Evolutionary conservation across 2,113 vertebrate species (phyloP).

Genomic region (Dolichotis patagonum): DNA sequence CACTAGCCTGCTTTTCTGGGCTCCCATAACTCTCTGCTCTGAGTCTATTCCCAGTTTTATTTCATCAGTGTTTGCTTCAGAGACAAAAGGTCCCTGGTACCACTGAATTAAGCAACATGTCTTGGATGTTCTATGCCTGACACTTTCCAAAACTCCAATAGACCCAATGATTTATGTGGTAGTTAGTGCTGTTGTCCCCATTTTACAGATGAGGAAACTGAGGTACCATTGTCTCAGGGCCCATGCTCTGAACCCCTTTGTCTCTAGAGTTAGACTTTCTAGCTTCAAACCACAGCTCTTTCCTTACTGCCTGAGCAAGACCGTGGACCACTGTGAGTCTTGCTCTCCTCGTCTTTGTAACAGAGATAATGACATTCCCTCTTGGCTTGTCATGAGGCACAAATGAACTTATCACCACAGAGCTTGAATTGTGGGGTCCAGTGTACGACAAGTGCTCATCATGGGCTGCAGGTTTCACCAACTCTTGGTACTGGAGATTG

Average conservation of each 20-base stretch:
- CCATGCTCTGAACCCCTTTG: neutral
- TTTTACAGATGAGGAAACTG: neutral
- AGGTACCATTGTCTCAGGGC: fast-evolving
- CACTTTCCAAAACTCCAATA: neutral
- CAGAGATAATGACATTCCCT: neutral
- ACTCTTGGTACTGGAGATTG: neutral
- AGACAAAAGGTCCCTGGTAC: neutral
- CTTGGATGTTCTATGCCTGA: neutral
- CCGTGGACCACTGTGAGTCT: neutral
- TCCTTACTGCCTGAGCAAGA: neutral
- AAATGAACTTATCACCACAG: neutral
- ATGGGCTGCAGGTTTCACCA: too few relatives aligned
- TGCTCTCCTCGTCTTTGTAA: neutral
- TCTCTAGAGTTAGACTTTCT: neutral
- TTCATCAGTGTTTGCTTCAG: neutral
- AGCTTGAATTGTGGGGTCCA: fast-evolving
- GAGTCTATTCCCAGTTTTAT: neutral
- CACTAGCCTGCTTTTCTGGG: neutral
- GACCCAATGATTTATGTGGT: neutral
- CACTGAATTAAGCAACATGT: too few relatives aligned
- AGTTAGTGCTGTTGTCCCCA: neutral
- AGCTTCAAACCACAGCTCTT: neutral
- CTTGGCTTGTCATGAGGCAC: neutral
- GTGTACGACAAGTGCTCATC: neutral
- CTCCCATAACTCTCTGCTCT: neutral